Base-by-base conservation (phyloP, 2,113 vertebrate genomes). In the Erpornis zantholeuca region DNA sequence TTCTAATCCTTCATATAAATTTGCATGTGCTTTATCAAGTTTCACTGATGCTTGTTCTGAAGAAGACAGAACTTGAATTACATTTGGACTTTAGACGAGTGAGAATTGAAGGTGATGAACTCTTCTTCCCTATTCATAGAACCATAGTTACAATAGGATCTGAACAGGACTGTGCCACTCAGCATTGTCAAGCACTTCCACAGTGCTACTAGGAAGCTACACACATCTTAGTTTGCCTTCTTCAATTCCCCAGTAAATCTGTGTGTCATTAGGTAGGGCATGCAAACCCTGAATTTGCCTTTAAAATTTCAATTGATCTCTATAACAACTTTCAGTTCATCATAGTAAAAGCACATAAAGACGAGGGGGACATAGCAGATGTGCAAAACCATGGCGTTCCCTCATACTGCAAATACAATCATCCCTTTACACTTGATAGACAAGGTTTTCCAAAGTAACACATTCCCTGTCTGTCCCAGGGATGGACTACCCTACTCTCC, bases 381-480 rank as follows among this genome's bases (percentile, higher is more conserved):
- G 22, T 85, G 22, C 15, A n/a, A 71, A 85, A 73, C 10, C 1
- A 1, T 21, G 28, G 25, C 2, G 10, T 73, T 92, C 45, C 50
- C 12, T 60, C 52, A 29, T 53, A 10, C 12, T 59, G 47, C 33
- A 49, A 36, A 10, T 45, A 49, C 11, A 50, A 5, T 57, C 4
- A 29, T 64, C 21, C 12, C 18, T 70, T 70, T 29, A 42, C 35
- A 50, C 16, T 52, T 38, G 12, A 40, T 33, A 18, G 1, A 23
- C 6, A 36, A 61, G 21, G 19, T 53, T 57, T 81, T 79, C 61
- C 36, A 27, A 6, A 33, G 52, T 49, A 40, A 45, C 12, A 18
- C 0, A 7, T 27, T 1, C 8, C 38, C 5, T 14, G 11, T 15
- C 12, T 50, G 2, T 22, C 66, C n/a, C 33, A 35, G 15, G 12